Evolutionary conservation across 2,113 vertebrate genomes (phyloP).

Genomic region (Saccopteryx bilineata): DNA sequence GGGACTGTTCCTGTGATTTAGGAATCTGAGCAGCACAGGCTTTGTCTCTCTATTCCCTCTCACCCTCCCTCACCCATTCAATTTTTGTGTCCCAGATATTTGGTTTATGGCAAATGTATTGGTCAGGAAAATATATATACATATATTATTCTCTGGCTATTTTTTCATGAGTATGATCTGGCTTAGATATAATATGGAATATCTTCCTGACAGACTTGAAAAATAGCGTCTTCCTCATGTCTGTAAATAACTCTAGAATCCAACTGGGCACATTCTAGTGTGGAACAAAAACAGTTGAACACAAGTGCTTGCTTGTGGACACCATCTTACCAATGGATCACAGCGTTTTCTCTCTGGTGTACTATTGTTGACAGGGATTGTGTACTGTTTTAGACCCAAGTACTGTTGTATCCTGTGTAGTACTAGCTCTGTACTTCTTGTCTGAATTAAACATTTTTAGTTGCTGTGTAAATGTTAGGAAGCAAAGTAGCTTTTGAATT

Average conservation of each 20-base stretch:
- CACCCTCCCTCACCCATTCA: not conserved
- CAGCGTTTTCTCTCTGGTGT: constrained; percentile 82
- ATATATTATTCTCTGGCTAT: constrained; percentile 66
- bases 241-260: constrained; percentile 88
- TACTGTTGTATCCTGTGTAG: constrained; percentile 91
- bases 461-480: constrained; percentile 90
- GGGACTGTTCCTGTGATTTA: not conserved
- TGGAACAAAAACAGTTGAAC: constrained; percentile 79
- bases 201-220: constrained; percentile 92
- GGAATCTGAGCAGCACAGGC: constrained; percentile 69
- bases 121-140: constrained; percentile 57
- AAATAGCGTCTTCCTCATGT: constrained; percentile 88
- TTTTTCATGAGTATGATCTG: constrained; percentile 78
- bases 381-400: constrained; percentile 90
- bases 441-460: constrained; percentile 86
- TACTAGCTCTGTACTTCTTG: constrained; percentile 87
- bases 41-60: not conserved
- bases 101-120: constrained; percentile 75
- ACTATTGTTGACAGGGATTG: constrained; percentile 89
- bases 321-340: constrained; percentile 84
- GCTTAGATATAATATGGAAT: constrained; percentile 84
- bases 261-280: constrained; percentile 78
- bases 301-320: constrained; percentile 85
- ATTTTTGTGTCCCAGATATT: constrained; percentile 26
- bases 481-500: constrained; percentile 87